Conservation (phyloP, 2,113 vertebrate genomes). For the Picathartes gymnocephalus region DNA sequence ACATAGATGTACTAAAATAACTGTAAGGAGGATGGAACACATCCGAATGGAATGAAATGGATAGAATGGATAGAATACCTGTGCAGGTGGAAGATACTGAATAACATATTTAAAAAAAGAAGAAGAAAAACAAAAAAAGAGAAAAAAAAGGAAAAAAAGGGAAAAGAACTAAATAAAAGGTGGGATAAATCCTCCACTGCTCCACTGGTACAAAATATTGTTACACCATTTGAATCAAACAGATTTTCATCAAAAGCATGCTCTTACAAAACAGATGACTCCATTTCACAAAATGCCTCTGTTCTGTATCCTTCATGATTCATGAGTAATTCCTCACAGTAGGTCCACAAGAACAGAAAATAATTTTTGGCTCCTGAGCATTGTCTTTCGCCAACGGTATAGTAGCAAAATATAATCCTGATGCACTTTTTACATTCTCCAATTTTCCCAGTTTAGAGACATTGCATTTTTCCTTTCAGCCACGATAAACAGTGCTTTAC, state of each 20-base stretch:
- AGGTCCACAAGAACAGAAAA: background rate
- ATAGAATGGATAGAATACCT: background rate
- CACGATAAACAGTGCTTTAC: conserved; percentile 12
- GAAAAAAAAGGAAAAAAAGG: background rate
- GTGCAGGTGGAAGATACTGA: background rate
- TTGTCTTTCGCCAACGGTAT: background rate
- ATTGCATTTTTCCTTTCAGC: background rate
- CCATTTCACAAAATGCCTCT: background rate
- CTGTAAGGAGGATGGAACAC: background rate
- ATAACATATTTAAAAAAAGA: background rate
- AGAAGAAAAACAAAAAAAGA: background rate
- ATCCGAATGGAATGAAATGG: background rate
- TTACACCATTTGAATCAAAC: background rate
- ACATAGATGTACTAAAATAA: background rate
- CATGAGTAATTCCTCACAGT: background rate
- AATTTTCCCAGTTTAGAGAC: background rate
- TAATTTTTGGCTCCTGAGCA: background rate
- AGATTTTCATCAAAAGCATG: background rate
- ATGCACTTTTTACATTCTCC: background rate
- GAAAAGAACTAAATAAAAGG: background rate
- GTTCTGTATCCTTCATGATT: background rate
- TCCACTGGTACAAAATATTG: background rate
- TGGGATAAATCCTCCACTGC: background rate
- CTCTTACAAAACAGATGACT: background rate
- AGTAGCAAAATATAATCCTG: background rate